Percentiles rank a stretch among this genome's conserved stretches.
phyloP scores from a whole-genome alignment of 2,113 vertebrate genomes.

The Centropus bengalensis region DNA sequence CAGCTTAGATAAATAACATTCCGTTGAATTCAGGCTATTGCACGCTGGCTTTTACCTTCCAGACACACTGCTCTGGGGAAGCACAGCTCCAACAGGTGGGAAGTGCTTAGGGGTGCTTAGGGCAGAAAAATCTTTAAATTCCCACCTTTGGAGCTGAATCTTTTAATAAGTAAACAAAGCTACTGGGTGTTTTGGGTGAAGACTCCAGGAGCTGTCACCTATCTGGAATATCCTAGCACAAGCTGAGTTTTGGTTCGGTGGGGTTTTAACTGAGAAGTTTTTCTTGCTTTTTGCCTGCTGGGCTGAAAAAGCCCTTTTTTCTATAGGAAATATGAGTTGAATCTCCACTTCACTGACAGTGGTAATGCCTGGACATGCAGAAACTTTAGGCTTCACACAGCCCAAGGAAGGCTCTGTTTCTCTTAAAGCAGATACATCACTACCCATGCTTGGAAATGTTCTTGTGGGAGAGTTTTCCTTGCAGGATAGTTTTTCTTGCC shows the following conservation, averaged over 20 bases:
- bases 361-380: background rate
- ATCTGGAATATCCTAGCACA: background rate
- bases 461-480: background rate
- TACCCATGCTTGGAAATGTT: background rate
- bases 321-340: background rate
- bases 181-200: background rate
- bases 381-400: background rate
- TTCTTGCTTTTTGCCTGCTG: background rate
- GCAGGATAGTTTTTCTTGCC: background rate
- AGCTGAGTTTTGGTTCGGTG: background rate
- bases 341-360: background rate
- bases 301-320: background rate
- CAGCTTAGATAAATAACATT: background rate
- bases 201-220: background rate
- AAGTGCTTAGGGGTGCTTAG: background rate
- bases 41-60: background rate
- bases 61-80: background rate
- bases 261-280: background rate
- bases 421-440: background rate
- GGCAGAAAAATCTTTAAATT: background rate
- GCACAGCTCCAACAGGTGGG: background rate
- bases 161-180: background rate
- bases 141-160: background rate
- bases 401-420: background rate
- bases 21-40: background rate